Conservation (phyloP, 2,797 vertebrate species). For the Enteromius unitaeniatus region DNA sequence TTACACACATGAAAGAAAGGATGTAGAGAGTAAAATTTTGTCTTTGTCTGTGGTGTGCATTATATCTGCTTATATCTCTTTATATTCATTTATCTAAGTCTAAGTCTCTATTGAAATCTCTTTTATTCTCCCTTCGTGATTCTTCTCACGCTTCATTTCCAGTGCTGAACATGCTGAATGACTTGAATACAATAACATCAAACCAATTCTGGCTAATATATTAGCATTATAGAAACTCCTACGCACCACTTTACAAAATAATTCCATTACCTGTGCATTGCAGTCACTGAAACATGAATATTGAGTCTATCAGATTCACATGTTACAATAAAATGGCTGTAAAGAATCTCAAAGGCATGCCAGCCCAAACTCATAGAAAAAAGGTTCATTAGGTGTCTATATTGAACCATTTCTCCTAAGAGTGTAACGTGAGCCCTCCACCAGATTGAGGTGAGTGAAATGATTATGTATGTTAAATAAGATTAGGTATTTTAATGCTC, state of each 20-base stretch:
- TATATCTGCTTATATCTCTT: neutral
- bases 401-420: constrained; percentile 12
- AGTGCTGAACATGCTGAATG: constrained; percentile 19
- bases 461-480: constrained; percentile 19
- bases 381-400: constrained; percentile 7
- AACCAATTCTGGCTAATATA: constrained; percentile 8
- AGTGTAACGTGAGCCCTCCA: constrained; percentile 10
- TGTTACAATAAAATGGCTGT: constrained; percentile 21
- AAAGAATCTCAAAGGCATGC: constrained; percentile 19
- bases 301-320: constrained; percentile 24
- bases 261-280: constrained; percentile 27
- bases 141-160: neutral
- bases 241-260: constrained; percentile 13
- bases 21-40: neutral
- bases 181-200: constrained; percentile 19
- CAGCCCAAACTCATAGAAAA: neutral
- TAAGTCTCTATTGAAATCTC: neutral
- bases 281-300: constrained; percentile 32
- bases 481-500: constrained; percentile 11
- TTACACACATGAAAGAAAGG: neutral
- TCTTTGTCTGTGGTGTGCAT: too few relatives aligned
- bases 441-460: neutral
- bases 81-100: constrained; percentile 9
- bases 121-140: neutral
- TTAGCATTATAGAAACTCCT: constrained; percentile 27